These are phyloP conservation scores for Bujurquina vittata DNA, from an alignment of 2,113 vertebrate genomes.

Conservation along the genomic window DNA sequence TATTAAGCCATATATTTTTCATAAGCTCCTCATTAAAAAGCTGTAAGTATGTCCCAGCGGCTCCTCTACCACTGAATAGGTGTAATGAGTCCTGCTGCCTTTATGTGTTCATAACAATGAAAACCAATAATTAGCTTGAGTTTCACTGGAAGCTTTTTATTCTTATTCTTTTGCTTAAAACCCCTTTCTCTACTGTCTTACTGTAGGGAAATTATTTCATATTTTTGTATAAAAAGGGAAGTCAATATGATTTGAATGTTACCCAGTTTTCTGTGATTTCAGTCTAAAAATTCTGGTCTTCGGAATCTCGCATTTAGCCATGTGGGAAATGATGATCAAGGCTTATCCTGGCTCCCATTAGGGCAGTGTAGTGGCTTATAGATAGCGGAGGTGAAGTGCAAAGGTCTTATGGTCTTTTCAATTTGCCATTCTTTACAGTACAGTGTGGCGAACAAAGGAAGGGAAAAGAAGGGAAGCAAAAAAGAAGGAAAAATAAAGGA, in stretches of 20 bases:
- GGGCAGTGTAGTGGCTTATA: not conserved
- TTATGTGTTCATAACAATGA: constrained; percentile 31
- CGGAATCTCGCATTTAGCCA: not conserved
- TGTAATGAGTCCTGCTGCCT: constrained; percentile 40
- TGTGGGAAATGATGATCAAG: not conserved
- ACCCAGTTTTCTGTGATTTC: not conserved
- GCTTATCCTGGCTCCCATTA: not conserved
- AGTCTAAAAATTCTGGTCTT: not conserved
- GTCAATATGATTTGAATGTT: not conserved
- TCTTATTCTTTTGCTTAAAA: not conserved
- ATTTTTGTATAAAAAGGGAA: not conserved
- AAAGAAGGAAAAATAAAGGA: not conserved
- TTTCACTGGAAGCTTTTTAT: constrained; percentile 9
- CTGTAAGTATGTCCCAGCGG: constrained; percentile 17
- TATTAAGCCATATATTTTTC: constrained; percentile 30
- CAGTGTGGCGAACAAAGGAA: not conserved
- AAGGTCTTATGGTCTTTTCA: not conserved
- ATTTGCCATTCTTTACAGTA: not conserved
- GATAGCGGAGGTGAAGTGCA: not conserved
- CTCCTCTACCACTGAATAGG: not conserved
- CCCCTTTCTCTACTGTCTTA: not conserved
- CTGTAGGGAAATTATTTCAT: not conserved
- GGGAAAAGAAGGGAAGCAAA: not conserved
- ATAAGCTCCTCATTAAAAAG: constrained; percentile 28
- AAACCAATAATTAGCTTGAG: constrained; percentile 36